These are phyloP conservation scores for Bos indicus DNA, from an alignment of 2,113 vertebrate species.

Conservation along the genomic window DNA sequence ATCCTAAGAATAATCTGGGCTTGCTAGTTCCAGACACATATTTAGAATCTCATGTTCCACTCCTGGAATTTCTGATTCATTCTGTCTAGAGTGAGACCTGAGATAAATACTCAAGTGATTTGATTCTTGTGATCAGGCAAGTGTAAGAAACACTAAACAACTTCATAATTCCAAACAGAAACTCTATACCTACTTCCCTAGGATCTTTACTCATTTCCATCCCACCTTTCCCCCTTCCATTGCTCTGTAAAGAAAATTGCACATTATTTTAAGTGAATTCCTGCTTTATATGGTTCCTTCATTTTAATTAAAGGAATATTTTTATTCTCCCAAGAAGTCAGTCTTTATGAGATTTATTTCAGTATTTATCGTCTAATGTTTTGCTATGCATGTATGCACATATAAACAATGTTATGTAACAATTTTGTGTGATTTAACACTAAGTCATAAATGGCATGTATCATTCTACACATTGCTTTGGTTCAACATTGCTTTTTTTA, in stretches of 20 bases:
- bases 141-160: neutral
- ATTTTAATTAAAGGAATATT: neutral
- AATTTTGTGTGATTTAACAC: neutral
- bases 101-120: neutral
- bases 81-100: neutral
- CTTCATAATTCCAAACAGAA: neutral
- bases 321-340: neutral
- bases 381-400: neutral
- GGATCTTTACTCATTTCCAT: neutral
- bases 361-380: neutral
- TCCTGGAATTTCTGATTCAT: conserved; percentile 25
- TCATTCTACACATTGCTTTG: neutral
- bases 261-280: neutral
- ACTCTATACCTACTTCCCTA: neutral
- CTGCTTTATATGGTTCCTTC: neutral
- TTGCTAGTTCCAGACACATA: conserved; percentile 13
- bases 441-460: neutral
- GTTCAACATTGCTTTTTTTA: neutral
- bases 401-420: neutral
- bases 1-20: neutral
- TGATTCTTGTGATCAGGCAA: neutral
- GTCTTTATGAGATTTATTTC: conserved; percentile 30
- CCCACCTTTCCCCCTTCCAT: neutral
- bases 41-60: neutral
- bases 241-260: neutral